Percentiles rank a stretch among this genome's conserved stretches.
Conservation (phyloP, 2,797 vertebrate genomes). For the Petrocephalus sullivani region DNA sequence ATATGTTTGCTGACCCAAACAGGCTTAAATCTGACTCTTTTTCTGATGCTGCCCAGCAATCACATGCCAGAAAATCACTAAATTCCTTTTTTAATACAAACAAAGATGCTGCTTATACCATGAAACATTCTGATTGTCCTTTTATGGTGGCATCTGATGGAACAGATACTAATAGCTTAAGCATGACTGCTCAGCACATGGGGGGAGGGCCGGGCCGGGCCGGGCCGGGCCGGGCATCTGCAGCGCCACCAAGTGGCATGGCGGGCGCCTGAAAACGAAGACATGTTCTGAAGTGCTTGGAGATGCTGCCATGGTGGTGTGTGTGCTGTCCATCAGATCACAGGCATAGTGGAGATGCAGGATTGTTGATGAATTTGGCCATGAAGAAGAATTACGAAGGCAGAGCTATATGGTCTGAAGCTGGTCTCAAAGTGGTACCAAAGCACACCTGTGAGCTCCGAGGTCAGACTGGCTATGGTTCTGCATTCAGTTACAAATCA, state of each 20-base stretch:
- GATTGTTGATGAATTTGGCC: neutral
- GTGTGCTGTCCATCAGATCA: neutral
- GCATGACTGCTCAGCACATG: neutral
- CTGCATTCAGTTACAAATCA: neutral
- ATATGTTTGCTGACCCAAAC: neutral
- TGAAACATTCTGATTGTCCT: slow-evolving; percentile 10
- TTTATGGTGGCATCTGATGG: neutral
- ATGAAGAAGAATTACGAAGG: neutral
- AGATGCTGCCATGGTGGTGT: neutral
- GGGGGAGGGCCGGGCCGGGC: neutral
- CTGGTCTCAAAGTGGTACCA: neutral
- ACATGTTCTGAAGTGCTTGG: neutral
- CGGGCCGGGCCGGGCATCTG: neutral
- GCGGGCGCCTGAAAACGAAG: neutral
- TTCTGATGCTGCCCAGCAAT: neutral
- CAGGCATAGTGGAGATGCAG: neutral
- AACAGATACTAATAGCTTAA: neutral
- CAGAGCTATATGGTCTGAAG: neutral
- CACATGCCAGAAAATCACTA: neutral
- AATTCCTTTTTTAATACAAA: neutral
- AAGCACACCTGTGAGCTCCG: neutral
- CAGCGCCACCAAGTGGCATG: neutral
- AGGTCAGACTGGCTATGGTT: neutral
- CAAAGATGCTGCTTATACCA: neutral
- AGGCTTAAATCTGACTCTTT: neutral